phyloP scores from a whole-genome alignment of 2,888 invertebrate genomes.

The Philereme vetulata region DNA sequence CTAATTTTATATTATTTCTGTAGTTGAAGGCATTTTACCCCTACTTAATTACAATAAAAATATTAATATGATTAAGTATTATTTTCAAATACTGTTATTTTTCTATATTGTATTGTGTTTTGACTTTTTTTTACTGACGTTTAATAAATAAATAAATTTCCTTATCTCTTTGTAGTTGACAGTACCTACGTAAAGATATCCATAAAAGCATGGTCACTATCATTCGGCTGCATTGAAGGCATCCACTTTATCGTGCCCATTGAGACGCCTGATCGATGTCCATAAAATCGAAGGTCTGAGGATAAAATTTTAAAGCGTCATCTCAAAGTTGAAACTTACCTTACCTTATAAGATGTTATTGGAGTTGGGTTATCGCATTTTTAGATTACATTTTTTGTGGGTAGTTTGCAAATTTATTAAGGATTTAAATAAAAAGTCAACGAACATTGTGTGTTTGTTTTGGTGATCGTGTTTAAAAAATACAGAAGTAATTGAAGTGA shows the following conservation, averaged over 20 bases:
- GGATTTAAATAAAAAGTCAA: neutral
- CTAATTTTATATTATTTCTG: too few species aligned
- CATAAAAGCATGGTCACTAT: slow-evolving; percentile 31
- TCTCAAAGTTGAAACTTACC: slow-evolving; percentile 35
- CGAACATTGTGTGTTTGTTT: too few species aligned
- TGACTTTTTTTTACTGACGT: too few species aligned
- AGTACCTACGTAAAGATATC: slow-evolving; percentile 5
- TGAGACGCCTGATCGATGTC: slow-evolving; percentile 34
- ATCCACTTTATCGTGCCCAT: slow-evolving; percentile 32
- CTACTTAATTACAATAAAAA: too few species aligned
- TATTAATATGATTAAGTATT: too few species aligned
- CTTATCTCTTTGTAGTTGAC: too few species aligned
- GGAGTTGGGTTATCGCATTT: slow-evolving; percentile 31
- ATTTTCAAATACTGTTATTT: too few species aligned
- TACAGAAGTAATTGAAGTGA: too few species aligned
- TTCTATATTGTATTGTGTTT: too few species aligned
- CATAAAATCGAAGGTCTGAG: slow-evolving; percentile 35
- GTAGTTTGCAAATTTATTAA: neutral
- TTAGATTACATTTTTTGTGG: slow-evolving; percentile 20
- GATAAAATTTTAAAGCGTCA: slow-evolving; percentile 42
- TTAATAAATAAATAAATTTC: too few species aligned
- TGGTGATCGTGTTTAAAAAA: too few species aligned
- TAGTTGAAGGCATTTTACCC: too few species aligned
- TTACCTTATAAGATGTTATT: slow-evolving; percentile 34
- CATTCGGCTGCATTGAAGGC: slow-evolving; percentile 29